Base-by-base conservation (phyloP, 2,888 invertebrate genomes). In the Thumatha senex region DNA sequence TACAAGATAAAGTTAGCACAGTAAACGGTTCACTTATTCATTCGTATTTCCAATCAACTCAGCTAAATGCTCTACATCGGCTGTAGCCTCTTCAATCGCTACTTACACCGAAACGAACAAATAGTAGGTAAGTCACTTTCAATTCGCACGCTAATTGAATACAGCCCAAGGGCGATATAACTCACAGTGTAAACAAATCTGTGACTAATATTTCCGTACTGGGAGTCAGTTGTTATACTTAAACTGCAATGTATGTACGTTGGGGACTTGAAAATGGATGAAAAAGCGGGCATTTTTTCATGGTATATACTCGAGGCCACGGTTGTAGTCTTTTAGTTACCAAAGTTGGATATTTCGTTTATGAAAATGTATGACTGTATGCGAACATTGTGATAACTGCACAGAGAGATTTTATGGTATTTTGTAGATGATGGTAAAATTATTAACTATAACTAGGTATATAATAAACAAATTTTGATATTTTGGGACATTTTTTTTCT, bases 201-300 rank as follows among this genome's bases (percentile, higher is more conserved):
- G 67, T 59, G 72, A 68, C 67, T 63, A 66, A 63, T 71, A 74
- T 76, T 67, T 58, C 61, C 72, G 69, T 58, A 51, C 60, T 46
- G 81, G 81, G 82, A 79, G 66, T 51, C 72, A 68, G 80, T 78
- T 80, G 74, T 81, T 82, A 66, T 70, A 70, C 68, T 73, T 81
- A 78, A 80, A 80, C 70, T 71, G 80, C 71, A 66, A 84, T 79
- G 69, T 82, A 84, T 82, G 70, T 63, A 50, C 81, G 62, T 62
- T 41, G 36, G 66, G 76, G 78, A 61, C 53, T 56, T 58, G 50
- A 65, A 58, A 67, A 51, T 40, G 44, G 51, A 55, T 49, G 51
- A 46, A 48, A 67, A 72, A 65, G 64, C 58, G 48, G 48, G 47
- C 51, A 47, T 43, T 63, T 67, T 66, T 51, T 58, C 47, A 55